A percentile compares a stretch with the other conserved stretches of the same genome.
Conservation (phyloP, 2,888 invertebrate species). For the Pyrocoelia pectoralis region DNA sequence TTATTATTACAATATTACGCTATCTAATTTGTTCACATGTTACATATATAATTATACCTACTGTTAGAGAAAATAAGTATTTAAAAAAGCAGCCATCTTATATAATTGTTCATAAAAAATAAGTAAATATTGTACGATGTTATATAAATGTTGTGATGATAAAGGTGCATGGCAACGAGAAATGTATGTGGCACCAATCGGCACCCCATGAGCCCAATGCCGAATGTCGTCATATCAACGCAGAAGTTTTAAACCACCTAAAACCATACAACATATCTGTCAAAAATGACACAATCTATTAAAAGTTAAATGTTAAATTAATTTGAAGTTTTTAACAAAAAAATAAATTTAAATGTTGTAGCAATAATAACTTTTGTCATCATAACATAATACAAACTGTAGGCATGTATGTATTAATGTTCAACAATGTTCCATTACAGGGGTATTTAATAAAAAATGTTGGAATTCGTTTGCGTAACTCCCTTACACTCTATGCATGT, state of each 20-base stretch:
- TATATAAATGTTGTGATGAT: constrained; percentile 32
- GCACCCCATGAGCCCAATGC: constrained; percentile 47
- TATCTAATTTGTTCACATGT: constrained; percentile 9
- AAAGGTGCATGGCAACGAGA: constrained; percentile 25
- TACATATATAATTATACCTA: constrained; percentile 6
- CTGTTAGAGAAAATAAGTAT: constrained; percentile 7
- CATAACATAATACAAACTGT: constrained; percentile 23
- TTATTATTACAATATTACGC: constrained; percentile 2
- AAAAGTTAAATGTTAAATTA: constrained; percentile 3
- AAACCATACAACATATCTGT: constrained; percentile 41
- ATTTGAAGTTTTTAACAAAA: neutral
- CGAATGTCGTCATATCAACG: constrained; percentile 46
- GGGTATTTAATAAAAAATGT: constrained; percentile 29
- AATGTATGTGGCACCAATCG: constrained; percentile 32
- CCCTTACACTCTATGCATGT: constrained; percentile 2
- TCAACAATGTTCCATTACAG: constrained; percentile 32
- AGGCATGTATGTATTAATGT: constrained; percentile 29
- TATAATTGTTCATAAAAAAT: constrained; percentile 25
- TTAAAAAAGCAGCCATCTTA: constrained; percentile 20
- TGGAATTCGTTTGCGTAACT: no score
- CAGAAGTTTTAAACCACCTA: constrained; percentile 50
- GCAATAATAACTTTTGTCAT: constrained; percentile 23
- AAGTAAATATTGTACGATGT: constrained; percentile 26
- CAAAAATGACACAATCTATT: constrained; percentile 2
- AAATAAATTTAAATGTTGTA: constrained; percentile 5